A percentile compares a stretch with the other conserved stretches of the same genome.
Conservation (phyloP, 2,797 vertebrate species). For the Acridotheres tristis region DNA sequence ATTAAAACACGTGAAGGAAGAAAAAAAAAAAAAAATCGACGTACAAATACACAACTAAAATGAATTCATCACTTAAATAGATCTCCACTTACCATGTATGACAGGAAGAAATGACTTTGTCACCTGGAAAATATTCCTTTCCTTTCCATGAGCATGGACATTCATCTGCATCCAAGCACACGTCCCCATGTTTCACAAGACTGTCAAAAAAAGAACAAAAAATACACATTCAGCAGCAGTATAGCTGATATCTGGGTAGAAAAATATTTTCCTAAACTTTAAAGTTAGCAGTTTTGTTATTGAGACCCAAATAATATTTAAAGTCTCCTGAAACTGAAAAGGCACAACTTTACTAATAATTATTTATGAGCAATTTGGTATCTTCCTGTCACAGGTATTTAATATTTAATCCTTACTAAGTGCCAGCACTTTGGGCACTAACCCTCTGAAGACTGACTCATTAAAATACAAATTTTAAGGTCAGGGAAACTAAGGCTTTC, state of each 20-base stretch:
- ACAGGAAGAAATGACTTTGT: conserved; percentile 89
- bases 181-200: conserved; percentile 90
- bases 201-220: conserved; percentile 63
- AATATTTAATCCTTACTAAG: neutral
- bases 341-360: neutral
- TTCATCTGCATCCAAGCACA: conserved; percentile 86
- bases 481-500: neutral
- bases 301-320: neutral
- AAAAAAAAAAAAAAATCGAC: neutral
- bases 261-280: neutral
- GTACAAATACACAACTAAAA: neutral
- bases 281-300: neutral
- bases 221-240: neutral
- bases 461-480: neutral
- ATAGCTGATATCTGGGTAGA: neutral
- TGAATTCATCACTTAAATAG: neutral
- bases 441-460: rapidly evolving
- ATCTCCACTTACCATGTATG: conserved; percentile 86
- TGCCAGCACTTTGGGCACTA: neutral
- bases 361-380: neutral
- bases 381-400: neutral
- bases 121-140: conserved; percentile 94
- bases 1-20: neutral
- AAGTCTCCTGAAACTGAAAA: neutral
- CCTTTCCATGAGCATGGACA: conserved; percentile 97